Conservation (phyloP, 2,797 vertebrate species). For the Sebastolobus alascanus region DNA sequence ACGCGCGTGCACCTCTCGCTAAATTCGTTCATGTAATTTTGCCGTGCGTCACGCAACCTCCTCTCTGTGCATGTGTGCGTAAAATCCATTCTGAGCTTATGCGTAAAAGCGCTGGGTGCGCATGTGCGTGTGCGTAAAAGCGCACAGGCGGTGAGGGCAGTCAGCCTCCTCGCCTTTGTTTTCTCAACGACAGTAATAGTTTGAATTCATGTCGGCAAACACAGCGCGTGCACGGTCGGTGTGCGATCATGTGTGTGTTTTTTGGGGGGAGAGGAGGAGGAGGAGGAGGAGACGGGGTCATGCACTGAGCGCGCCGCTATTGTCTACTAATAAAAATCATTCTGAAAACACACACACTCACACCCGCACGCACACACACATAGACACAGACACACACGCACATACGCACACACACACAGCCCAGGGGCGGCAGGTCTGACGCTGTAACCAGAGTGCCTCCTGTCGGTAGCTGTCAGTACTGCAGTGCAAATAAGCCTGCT, state of each 20-base stretch:
- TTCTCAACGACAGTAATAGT: slow-evolving; percentile 64
- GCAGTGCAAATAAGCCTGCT: neutral
- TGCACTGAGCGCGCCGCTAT: slow-evolving; percentile 29
- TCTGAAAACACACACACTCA: slow-evolving; percentile 21
- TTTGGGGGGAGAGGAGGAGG: neutral
- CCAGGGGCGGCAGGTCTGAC: neutral
- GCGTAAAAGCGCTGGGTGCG: slow-evolving; percentile 49
- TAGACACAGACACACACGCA: slow-evolving; percentile 19
- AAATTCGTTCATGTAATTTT: slow-evolving; percentile 13
- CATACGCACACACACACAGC: slow-evolving; percentile 13
- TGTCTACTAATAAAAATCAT: slow-evolving; percentile 57
- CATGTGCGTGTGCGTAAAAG: slow-evolving; percentile 39
- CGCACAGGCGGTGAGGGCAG: slow-evolving; percentile 18
- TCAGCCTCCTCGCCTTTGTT: slow-evolving; percentile 63
- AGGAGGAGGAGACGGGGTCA: neutral
- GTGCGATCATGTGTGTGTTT: slow-evolving; percentile 28
- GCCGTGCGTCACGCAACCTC: slow-evolving; percentile 6
- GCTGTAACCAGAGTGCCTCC: slow-evolving; percentile 65
- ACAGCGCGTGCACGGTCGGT: slow-evolving; percentile 48
- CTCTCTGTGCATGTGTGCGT: slow-evolving; percentile 19
- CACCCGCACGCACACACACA: slow-evolving; percentile 1
- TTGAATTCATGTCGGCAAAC: slow-evolving; percentile 73
- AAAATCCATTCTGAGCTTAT: slow-evolving; percentile 29
- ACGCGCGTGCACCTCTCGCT: slow-evolving; percentile 31
- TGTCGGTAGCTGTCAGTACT: slow-evolving; percentile 19